Evolutionary conservation across 1,140 invertebrate species (phyloP).

Genomic region (Drosophila novamexicana): DNA sequence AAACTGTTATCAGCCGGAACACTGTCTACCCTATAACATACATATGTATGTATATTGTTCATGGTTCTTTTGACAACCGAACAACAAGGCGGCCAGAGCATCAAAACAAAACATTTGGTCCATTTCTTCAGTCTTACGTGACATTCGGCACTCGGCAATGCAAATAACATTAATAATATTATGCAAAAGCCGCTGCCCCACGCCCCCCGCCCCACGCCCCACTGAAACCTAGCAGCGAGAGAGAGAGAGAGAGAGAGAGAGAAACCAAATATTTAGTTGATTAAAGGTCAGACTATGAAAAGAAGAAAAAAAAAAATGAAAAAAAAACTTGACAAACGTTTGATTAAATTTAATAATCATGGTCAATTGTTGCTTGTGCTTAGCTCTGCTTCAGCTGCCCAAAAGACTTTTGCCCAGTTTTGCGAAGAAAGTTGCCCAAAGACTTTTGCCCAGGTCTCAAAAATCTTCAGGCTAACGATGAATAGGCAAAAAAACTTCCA

Average conservation of each 20-base stretch:
- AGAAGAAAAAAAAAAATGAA: no score
- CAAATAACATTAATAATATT: neutral
- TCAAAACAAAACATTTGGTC: constrained; percentile 18
- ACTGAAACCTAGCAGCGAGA: neutral
- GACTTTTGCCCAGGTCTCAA: neutral
- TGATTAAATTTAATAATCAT: constrained; percentile 53
- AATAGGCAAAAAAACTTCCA: constrained; percentile 24
- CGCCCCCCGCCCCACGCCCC: no score
- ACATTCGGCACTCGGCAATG: constrained; percentile 29
- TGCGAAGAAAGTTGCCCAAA: constrained; percentile 13
- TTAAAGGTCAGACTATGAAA: constrained; percentile 29
- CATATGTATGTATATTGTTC: neutral
- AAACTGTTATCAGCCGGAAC: no score
- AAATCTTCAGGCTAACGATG: constrained; percentile 40
- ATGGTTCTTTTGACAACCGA: neutral
- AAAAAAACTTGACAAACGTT: constrained; percentile 28
- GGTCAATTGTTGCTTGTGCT: constrained; percentile 27
- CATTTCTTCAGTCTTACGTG: constrained; percentile 28
- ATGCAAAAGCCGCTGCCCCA: neutral
- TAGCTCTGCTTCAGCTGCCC: constrained; percentile 9
- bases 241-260: constrained; percentile 1
- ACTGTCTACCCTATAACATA: no score
- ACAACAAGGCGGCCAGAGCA: neutral
- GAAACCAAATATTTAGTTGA: constrained; percentile 35
- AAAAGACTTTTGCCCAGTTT: neutral